A percentile compares a stretch with the other conserved stretches of the same genome.
phyloP scores from a whole-genome alignment of 2,888 invertebrate genomes.

The Clistopyga incitator region DNA sequence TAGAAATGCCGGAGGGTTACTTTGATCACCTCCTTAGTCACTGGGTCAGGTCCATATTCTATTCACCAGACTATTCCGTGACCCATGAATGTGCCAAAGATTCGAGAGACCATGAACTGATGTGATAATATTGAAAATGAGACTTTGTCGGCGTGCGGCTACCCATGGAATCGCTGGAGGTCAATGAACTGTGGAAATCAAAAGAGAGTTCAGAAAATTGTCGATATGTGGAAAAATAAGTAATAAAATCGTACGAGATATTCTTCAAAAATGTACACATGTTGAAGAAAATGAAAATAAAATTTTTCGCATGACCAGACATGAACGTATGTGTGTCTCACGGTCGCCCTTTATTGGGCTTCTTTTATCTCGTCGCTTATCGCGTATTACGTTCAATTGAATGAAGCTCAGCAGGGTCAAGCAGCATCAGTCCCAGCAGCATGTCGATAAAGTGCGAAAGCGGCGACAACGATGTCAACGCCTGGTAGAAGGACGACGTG shows the following conservation, averaged over 20 bases:
- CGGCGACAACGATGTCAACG: slow-evolving; percentile 53
- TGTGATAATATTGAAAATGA: neutral
- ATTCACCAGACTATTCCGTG: slow-evolving; percentile 3
- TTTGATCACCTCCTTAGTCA: slow-evolving; percentile 15
- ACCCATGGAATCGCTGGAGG: neutral
- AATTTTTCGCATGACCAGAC: slow-evolving; percentile 39
- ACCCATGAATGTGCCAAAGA: slow-evolving; percentile 12
- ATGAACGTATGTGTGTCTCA: slow-evolving; percentile 34
- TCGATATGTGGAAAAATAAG: neutral
- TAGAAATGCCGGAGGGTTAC: slow-evolving; percentile 21
- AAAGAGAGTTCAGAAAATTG: neutral
- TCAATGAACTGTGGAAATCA: neutral
- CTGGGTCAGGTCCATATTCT: slow-evolving; percentile 6
- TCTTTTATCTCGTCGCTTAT: slow-evolving; percentile 55
- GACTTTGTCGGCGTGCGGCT: neutral
- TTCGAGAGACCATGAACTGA: slow-evolving; percentile 26
- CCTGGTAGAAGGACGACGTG: slow-evolving; percentile 44
- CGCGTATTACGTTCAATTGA: slow-evolving; percentile 74
- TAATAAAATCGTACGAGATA: slow-evolving; percentile 44
- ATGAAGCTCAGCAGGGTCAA: slow-evolving; percentile 59
- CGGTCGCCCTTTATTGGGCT: slow-evolving; percentile 34
- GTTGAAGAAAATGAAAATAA: neutral
- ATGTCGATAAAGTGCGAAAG: slow-evolving; percentile 62
- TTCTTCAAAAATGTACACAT: neutral
- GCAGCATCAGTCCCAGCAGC: slow-evolving; percentile 33